Percentiles rank a stretch among this genome's conserved stretches.
phyloP scores from a whole-genome alignment of 2,797 vertebrate genomes.

The Anas flavirostris region DNA sequence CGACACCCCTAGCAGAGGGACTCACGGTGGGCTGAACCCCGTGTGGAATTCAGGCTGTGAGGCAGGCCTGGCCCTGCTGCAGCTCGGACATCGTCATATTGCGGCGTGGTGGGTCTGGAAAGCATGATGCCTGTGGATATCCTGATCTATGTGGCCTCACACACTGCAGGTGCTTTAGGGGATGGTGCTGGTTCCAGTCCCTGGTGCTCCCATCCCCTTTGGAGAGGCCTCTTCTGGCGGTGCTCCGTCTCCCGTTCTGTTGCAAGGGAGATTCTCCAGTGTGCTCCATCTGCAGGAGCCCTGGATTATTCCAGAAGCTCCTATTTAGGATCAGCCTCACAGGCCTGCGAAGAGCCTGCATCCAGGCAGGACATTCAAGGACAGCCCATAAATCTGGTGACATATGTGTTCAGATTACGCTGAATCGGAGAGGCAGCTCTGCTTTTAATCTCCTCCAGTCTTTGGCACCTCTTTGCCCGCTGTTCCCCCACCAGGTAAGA shows the following conservation, averaged over 20 bases:
- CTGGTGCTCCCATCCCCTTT: background rate
- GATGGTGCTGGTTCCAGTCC: fast-evolving
- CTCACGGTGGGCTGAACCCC: background rate
- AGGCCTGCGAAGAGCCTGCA: background rate
- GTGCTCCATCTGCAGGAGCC: background rate
- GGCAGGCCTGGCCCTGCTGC: background rate
- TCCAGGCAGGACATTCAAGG: background rate
- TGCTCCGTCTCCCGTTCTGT: background rate
- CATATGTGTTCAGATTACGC: background rate
- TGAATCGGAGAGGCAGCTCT: background rate
- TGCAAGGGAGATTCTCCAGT: background rate
- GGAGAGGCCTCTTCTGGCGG: background rate
- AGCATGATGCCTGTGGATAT: fast-evolving
- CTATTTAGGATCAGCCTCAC: background rate
- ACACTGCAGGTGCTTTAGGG: fast-evolving
- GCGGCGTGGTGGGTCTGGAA: fast-evolving
- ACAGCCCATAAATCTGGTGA: background rate
- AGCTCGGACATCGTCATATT: fast-evolving
- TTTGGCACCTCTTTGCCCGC: background rate
- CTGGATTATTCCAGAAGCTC: background rate
- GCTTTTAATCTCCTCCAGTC: background rate
- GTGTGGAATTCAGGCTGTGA: fast-evolving
- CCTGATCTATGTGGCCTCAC: fast-evolving
- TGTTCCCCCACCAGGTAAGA: background rate
- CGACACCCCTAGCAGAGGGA: background rate